Conservation (phyloP, 2,797 vertebrate genomes). For the Ceryle rudis region DNA sequence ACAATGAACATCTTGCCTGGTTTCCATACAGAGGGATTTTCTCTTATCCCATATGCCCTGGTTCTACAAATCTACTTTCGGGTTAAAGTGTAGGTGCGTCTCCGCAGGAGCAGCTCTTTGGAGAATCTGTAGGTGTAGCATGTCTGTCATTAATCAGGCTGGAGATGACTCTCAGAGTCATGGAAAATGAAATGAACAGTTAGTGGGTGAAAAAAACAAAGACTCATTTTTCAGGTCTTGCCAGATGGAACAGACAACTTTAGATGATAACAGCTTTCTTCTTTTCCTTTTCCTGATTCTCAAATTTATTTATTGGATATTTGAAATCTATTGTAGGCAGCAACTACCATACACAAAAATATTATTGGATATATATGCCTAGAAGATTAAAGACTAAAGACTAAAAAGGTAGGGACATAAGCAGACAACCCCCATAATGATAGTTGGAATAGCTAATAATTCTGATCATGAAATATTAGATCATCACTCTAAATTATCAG, state of each 20-base stretch:
- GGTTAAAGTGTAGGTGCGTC: neutral
- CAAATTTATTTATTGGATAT: neutral
- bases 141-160: conserved; percentile 23
- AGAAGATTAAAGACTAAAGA: neutral
- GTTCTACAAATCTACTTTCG: conserved; percentile 22
- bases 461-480: neutral
- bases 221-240: neutral
- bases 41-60: neutral
- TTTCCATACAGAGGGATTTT: neutral
- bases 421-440: neutral
- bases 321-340: neutral
- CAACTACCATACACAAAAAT: neutral
- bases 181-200: neutral
- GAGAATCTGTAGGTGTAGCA: neutral
- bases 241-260: neutral
- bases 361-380: neutral
- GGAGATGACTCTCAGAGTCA: neutral
- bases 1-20: neutral
- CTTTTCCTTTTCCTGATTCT: neutral
- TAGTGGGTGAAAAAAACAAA: neutral
- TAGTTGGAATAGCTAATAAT: neutral
- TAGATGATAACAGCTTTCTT: neutral
- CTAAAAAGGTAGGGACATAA: neutral
- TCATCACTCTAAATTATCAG: neutral
- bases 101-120: conserved; percentile 8